Evolutionary conservation across 37 sponge, comb jelly and placozoan genomes (phyloP).

Genomic region (Geodia barretti): DNA sequence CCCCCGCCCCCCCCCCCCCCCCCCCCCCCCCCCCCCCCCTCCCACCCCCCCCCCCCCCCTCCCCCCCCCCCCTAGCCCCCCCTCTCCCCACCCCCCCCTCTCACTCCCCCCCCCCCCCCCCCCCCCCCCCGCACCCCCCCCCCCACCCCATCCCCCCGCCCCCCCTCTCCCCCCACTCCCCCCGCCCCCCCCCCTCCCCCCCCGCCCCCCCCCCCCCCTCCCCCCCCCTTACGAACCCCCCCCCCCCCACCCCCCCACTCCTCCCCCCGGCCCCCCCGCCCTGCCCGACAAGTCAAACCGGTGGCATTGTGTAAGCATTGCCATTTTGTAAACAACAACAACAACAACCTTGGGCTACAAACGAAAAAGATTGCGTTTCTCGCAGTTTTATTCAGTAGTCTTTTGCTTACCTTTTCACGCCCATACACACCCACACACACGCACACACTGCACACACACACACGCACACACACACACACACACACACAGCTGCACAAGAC

Average conservation of each 20-base stretch:
- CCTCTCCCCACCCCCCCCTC: not conserved
- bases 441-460: too few species aligned
- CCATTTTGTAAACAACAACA: too few species aligned
- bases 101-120: not conserved
- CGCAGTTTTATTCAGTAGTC: not conserved
- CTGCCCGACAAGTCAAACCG: not conserved
- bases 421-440: too few species aligned
- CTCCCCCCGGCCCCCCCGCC: not conserved
- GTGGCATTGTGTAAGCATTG: too few species aligned
- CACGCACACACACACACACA: conserved; percentile 9
- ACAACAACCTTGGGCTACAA: too few species aligned
- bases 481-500: conserved; percentile 70
- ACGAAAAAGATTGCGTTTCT: not conserved
- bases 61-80: not conserved
- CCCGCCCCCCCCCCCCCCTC: not conserved
- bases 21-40: not conserved
- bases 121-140: not conserved
- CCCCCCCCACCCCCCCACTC: not conserved
- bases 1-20: not conserved
- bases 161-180: not conserved
- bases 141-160: not conserved
- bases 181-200: not conserved
- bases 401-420: not conserved
- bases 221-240: not conserved
- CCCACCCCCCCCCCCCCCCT: not conserved